These are phyloP conservation scores for Emydoidea blandingii DNA, from an alignment of 2,797 vertebrate species.

Conservation along the genomic window DNA sequence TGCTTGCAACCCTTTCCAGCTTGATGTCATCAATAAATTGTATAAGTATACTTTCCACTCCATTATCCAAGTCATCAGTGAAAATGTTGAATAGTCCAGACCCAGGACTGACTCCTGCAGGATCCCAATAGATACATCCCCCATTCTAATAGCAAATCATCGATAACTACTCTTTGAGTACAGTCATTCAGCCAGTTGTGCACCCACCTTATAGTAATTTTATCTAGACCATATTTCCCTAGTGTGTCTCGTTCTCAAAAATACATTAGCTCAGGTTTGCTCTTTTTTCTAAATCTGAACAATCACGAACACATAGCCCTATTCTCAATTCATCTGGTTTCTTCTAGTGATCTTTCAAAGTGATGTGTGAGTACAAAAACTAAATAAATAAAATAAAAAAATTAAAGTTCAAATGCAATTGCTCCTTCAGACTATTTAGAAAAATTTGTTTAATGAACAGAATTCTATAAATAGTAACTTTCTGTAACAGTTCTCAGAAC, in stretches of 20 bases:
- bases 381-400: neutral
- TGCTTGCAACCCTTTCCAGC: neutral
- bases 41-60: neutral
- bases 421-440: neutral
- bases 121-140: neutral
- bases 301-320: neutral
- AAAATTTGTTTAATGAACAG: neutral
- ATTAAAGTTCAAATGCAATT: neutral
- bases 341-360: neutral
- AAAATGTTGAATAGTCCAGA: neutral
- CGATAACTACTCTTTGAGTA: neutral
- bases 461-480: conserved; percentile 18
- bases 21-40: neutral
- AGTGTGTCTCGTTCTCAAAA: neutral
- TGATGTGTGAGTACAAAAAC: neutral
- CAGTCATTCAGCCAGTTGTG: neutral
- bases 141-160: neutral
- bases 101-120: neutral
- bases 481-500: conserved; percentile 10
- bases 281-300: conserved; percentile 10
- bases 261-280: neutral
- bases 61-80: neutral
- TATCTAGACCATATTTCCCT: neutral
- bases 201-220: neutral
- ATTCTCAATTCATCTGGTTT: conserved; percentile 36